phyloP scores from a whole-genome alignment of 2,113 vertebrate genomes.

The Catharus fuscescens region DNA sequence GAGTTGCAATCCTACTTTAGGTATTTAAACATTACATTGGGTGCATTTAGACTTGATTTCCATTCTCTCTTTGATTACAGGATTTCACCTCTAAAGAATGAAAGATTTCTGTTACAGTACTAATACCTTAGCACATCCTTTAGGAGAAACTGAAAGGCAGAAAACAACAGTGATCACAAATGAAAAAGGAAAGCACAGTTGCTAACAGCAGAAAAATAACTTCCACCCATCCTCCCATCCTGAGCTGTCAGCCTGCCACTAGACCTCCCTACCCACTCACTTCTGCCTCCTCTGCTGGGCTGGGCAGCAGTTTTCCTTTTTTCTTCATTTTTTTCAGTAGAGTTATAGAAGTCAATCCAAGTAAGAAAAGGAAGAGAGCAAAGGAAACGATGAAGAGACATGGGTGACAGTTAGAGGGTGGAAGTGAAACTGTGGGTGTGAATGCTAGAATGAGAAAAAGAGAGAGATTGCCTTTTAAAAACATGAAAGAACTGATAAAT shows the following conservation, averaged over 20 bases:
- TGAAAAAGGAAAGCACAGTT: neutral
- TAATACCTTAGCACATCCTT: neutral
- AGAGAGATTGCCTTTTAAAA: neutral
- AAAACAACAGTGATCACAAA: neutral
- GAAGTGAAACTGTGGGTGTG: neutral
- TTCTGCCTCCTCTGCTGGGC: neutral
- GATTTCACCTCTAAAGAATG: neutral
- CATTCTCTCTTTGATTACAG: neutral
- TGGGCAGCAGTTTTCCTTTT: neutral
- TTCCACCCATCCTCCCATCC: neutral
- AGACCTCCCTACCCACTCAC: neutral
- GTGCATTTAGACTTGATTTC: neutral
- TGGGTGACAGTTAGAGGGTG: neutral
- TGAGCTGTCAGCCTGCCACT: neutral
- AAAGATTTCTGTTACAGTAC: neutral
- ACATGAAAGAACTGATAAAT: neutral
- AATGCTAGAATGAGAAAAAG: constrained; percentile 4
- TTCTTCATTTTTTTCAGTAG: neutral
- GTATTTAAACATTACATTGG: neutral
- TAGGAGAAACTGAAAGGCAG: neutral
- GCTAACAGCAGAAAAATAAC: neutral
- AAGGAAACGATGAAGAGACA: neutral
- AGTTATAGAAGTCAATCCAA: neutral
- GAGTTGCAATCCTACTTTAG: neutral
- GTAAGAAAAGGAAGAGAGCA: neutral